Percentiles rank a stretch among this genome's conserved stretches.
These are phyloP conservation scores for Empis livida DNA, from an alignment of 2,888 invertebrate species.

Conservation along the genomic window DNA sequence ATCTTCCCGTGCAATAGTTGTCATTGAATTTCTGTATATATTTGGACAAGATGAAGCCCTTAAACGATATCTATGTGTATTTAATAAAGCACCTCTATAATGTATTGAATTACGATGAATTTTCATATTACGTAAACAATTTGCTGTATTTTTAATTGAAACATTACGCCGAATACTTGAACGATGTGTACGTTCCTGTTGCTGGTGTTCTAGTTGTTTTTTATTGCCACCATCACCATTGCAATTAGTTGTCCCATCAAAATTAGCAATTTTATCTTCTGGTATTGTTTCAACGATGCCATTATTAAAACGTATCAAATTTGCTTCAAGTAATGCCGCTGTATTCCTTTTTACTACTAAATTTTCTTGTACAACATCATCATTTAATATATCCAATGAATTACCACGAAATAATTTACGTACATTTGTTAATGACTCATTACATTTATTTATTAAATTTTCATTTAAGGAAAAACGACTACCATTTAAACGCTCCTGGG, in stretches of 20 bases:
- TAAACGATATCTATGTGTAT: conserved; percentile 65
- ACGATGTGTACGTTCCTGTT: conserved; percentile 23
- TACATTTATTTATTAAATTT: conserved; percentile 25
- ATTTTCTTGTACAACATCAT: conserved; percentile 13
- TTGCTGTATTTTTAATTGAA: conserved; percentile 37
- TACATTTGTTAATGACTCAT: conserved; percentile 20
- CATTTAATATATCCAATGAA: conserved; percentile 29
- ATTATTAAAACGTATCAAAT: conserved; percentile 16
- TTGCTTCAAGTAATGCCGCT: conserved; percentile 21
- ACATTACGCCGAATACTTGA: conserved; percentile 30
- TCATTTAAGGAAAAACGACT: conserved; percentile 34
- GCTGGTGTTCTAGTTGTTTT: conserved; percentile 23
- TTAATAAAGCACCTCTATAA: conserved; percentile 74
- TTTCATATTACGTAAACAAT: conserved; percentile 55
- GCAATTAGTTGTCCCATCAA: conserved; percentile 6
- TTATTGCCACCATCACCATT: conserved; percentile 14
- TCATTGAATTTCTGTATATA: conserved; percentile 81
- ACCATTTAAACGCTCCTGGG: conserved; percentile 13
- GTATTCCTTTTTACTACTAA: conserved; percentile 9
- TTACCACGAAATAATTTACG: conserved; percentile 24
- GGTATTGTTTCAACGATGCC: conserved; percentile 25
- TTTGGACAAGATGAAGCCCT: conserved; percentile 86
- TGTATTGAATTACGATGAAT: conserved; percentile 70
- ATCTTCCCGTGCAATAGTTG: conserved; percentile 62
- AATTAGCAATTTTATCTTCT: conserved; percentile 18